Base-by-base conservation (phyloP, 2,888 invertebrate species). In the Phaonia tiefii region DNA sequence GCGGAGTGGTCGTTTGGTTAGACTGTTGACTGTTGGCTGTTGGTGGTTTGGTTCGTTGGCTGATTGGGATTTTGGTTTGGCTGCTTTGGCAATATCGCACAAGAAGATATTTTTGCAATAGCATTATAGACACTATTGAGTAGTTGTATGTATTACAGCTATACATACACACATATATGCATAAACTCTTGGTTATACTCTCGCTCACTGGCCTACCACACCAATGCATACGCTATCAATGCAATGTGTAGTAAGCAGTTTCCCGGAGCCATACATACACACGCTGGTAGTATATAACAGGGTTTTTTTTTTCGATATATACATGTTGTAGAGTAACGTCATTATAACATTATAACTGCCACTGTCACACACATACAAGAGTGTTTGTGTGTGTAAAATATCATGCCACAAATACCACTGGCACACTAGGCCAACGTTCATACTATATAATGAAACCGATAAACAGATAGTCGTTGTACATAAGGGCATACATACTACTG, bases 271-370 rank as follows among this genome's bases (percentile, higher is more conserved):
- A n/a, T n/a, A n/a, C n/a, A n/a, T n/a, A n/a, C 17, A 37, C 20
- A 58, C 2, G n/a, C 5, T 44, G 54, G 11, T 8, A 49, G 26
- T 69, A 60, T 15, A 44, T 70, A 46, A 15, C 26, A 31, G 13
- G 26, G 26, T 51, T 67, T 49, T 51, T 42, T 26, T 60, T 60
- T 39, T n/a, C 15, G 60, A 11, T 60, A 26, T 20, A 46, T 60
- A 26, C 11, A 26, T 17, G 5, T 17, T 26, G 46, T 67, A 46
- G 54, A 42, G 67, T 72, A 78, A 69, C 72, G 69, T 75, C 75
- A 75, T 75, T 75, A 81, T 81, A 81, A 69, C 72, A 72, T 75
- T 75, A 78, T 81, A 81, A 73, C 72, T 75, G 42, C 51, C 77
- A 73, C 70, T 77, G 74, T 56, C 81, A 72, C 54, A 78, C 78